Evolutionary conservation across 1,140 invertebrate species (phyloP), one percentile per base, ranked within the genome.

Genomic region (Batillaria attramentaria): DNA sequence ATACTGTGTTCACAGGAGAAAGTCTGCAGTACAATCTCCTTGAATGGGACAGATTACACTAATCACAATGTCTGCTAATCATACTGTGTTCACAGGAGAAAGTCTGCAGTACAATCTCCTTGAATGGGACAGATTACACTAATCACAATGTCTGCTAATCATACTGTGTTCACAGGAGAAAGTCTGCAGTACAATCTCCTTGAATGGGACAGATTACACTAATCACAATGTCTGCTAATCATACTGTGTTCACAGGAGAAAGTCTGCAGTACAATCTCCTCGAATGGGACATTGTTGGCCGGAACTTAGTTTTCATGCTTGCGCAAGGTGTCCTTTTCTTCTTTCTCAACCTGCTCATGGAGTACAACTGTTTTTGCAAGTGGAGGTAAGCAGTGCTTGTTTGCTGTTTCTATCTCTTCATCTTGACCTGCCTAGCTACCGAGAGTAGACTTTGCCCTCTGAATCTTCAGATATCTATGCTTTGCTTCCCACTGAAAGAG

Each of bases 231-330:
- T 20, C 18, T 20, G 69, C 65, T 33, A 24, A 39, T 70, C 50
- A 54, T 18, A 20, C 50, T 54, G n/a, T 6, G 31, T 42, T 28
- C 8, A n/a, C 77, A 80, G 80, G 83, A 39, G 70, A 81, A 54
- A 37, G 37, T 6, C 62, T 74, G 28, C 31, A 8, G n/a, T 84
- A 84, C 46, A 83, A 81, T 65, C 78, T 83, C 50, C 89, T 94
- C 79, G 86, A 89, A 20, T 94, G 93, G 93, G 89, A 92, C 6
- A 89, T 91, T 66, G 89, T 94, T 24, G 94, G 94, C 24, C 89
- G 92, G 60, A 93, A 94, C 83, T 85, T 94, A 24, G 81, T 93
- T 28, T 90, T 87, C 66, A 86, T 94, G 84, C 83, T 91, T 31
- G 84, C 92, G 62, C 84, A 92, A 80, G 93, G 93, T 20, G 81